These are phyloP conservation scores for Gracilinanus agilis DNA, from an alignment of 2,113 vertebrate species.

Conservation along the genomic window DNA sequence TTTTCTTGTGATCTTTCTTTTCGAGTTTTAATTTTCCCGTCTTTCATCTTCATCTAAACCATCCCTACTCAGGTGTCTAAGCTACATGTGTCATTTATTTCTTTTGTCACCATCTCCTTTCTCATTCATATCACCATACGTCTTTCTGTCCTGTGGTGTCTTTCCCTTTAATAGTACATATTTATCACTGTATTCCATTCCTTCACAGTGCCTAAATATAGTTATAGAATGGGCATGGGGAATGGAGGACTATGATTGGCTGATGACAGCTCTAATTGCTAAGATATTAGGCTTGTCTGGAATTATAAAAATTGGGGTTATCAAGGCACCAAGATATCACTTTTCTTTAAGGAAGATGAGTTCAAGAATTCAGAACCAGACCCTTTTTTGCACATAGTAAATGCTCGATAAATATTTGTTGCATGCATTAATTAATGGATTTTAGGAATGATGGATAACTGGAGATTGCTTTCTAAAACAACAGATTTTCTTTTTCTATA, in stretches of 20 bases:
- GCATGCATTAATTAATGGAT: slow-evolving; percentile 7
- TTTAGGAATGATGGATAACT: neutral
- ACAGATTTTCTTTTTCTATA: neutral
- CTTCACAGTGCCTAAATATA: slow-evolving; percentile 62
- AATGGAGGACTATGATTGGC: slow-evolving; percentile 40
- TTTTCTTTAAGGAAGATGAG: slow-evolving; percentile 10
- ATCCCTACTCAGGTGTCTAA: slow-evolving; percentile 71
- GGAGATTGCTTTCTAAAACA: neutral
- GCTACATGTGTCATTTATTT: slow-evolving; percentile 84
- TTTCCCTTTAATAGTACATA: slow-evolving; percentile 73
- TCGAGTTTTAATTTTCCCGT: slow-evolving; percentile 81
- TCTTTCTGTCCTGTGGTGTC: slow-evolving; percentile 77
- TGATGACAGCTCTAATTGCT: slow-evolving; percentile 41
- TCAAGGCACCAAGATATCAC: slow-evolving; percentile 3
- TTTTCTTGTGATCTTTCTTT: slow-evolving; percentile 76
- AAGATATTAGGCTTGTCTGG: slow-evolving; percentile 1
- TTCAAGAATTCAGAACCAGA: slow-evolving; percentile 30
- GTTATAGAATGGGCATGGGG: slow-evolving; percentile 55
- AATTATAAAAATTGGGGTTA: slow-evolving; percentile 24
- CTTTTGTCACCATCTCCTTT: slow-evolving; percentile 76
- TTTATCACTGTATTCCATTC: slow-evolving; percentile 69
- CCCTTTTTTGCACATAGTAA: neutral
- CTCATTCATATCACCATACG: slow-evolving; percentile 62
- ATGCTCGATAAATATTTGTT: neutral
- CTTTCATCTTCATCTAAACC: slow-evolving; percentile 83